Percentiles rank a stretch among this genome's conserved stretches.
These are phyloP conservation scores for Hippoglossus stenolepis DNA, from an alignment of 2,113 vertebrate species.

Conservation along the genomic window DNA sequence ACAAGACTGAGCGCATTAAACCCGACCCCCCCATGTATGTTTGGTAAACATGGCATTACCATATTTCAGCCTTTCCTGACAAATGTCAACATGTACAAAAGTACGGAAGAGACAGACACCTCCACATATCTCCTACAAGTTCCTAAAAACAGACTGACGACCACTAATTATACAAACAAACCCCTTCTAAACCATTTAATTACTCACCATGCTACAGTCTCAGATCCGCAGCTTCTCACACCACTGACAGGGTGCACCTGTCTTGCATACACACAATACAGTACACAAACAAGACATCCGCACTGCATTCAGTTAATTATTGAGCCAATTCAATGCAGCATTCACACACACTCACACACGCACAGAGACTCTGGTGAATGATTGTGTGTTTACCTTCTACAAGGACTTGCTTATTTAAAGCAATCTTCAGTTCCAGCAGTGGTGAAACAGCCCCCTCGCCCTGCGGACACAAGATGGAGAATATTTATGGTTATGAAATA, in stretches of 20 bases:
- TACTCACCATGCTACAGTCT: constrained; percentile 24
- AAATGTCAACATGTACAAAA: constrained; percentile 22
- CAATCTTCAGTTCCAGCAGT: constrained; percentile 90
- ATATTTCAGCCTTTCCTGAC: constrained; percentile 5
- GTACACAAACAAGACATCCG: constrained; percentile 67
- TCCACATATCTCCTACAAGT: not conserved
- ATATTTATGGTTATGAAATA: constrained; percentile 79
- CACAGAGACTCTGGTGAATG: constrained; percentile 59
- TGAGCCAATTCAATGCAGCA: constrained; percentile 65
- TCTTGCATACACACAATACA: constrained; percentile 32
- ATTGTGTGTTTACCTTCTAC: constrained; percentile 89
- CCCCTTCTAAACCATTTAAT: not conserved
- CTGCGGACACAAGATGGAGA: constrained; percentile 87
- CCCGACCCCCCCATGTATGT: constrained; percentile 8
- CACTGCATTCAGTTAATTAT: constrained; percentile 70
- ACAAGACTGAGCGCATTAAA: not conserved
- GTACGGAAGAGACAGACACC: not conserved
- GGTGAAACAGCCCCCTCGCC: constrained; percentile 90
- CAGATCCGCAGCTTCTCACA: constrained; percentile 20
- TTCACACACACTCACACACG: constrained; percentile 16
- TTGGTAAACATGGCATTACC: constrained; percentile 56
- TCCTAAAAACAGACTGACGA: not conserved
- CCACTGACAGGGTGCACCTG: constrained; percentile 48
- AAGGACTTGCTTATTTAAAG: constrained; percentile 88
- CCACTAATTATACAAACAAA: not conserved